Evolutionary conservation across 2,797 vertebrate genomes (phyloP).

Genomic region (Cynopterus sphinx): DNA sequence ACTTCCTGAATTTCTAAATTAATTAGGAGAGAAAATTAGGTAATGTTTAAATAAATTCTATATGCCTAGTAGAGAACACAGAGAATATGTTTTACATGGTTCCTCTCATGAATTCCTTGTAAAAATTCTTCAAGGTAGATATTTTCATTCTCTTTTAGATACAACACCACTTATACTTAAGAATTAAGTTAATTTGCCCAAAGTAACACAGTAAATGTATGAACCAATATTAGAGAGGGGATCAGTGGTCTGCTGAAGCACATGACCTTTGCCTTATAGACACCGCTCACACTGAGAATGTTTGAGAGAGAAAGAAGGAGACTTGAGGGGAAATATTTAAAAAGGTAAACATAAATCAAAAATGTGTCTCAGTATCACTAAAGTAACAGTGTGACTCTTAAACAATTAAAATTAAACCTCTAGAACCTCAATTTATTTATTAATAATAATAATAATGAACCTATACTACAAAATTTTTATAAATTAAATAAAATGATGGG

Average conservation of each 20-base stretch:
- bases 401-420: neutral
- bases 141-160: neutral
- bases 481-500: neutral
- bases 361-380: neutral
- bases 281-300: neutral
- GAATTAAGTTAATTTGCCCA: neutral
- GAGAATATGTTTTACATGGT: neutral
- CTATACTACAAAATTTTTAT: neutral
- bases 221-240: neutral
- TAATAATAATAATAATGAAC: neutral
- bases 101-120: neutral
- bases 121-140: neutral
- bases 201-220: neutral
- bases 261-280: neutral
- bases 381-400: neutral
- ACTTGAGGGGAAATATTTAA: neutral
- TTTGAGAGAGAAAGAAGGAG: neutral
- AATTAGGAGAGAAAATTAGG: neutral
- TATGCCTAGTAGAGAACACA: neutral
- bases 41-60: neutral
- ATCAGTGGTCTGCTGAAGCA: neutral
- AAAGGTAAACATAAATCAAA: neutral
- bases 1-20: neutral
- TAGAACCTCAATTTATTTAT: neutral
- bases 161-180: neutral